Percentiles rank a stretch among this genome's conserved stretches.
phyloP scores from a whole-genome alignment of 1,140 invertebrate genomes.

The Ceratina calcarata region DNA sequence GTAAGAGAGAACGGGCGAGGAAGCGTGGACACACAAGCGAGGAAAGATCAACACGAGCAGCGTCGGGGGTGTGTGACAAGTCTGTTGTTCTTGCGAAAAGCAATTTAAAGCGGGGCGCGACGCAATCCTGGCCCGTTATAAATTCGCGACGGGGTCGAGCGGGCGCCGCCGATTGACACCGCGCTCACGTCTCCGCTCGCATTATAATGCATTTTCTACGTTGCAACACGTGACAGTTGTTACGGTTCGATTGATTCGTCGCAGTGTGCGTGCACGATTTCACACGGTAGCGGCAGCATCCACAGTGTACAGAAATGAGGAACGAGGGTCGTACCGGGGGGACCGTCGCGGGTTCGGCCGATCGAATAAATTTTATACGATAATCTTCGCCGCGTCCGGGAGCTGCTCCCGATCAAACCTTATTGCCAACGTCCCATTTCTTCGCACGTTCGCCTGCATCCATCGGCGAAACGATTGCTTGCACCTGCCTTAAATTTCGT shows the following conservation, averaged over 20 bases:
- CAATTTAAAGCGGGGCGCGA: conserved; percentile 53
- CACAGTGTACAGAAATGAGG: too few relatives aligned
- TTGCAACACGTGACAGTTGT: conserved; percentile 63
- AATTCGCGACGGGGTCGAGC: conserved; percentile 52
- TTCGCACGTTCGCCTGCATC: conserved; percentile 28
- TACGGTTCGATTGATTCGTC: conserved; percentile 68
- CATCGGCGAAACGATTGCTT: conserved; percentile 45
- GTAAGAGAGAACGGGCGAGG: neutral
- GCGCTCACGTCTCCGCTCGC: conserved; percentile 64
- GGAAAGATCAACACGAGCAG: conserved; percentile 8
- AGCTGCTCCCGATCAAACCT: conserved; percentile 17
- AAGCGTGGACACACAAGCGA: neutral
- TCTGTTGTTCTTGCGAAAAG: conserved; percentile 57
- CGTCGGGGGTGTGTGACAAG: neutral
- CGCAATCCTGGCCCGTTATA: conserved; percentile 56
- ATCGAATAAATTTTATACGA: conserved; percentile 58
- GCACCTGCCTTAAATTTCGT: conserved; percentile 32
- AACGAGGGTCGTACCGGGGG: neutral
- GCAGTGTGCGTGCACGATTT: conserved; percentile 25
- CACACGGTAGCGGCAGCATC: too few relatives aligned
- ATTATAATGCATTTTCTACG: conserved; percentile 71
- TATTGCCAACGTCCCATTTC: conserved; percentile 6
- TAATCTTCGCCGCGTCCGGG: conserved; percentile 50
- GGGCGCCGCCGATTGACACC: conserved; percentile 63
- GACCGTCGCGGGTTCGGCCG: neutral